Evolutionary conservation across 1,140 invertebrate species (phyloP), one percentile per base, ranked within the genome.

Genomic region (Rhysida immarginata): DNA sequence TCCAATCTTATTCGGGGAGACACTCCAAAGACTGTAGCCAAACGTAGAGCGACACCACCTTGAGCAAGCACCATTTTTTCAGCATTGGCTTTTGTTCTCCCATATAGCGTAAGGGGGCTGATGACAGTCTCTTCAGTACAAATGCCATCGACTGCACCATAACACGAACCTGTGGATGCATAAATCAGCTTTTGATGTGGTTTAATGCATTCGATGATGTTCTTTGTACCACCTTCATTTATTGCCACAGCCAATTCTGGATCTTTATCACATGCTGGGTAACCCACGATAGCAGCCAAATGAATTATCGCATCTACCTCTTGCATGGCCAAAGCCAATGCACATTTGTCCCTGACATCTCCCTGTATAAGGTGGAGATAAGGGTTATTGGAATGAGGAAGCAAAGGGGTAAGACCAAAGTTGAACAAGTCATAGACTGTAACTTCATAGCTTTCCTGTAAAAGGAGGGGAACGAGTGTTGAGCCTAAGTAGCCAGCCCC

Each of bases 401-500:
- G 27, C 2, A 66, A 44, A n/a, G 64, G 54, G 1, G 58, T 46
- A 11, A 64, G 53, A 2, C 65, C 65, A 44, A 54, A 66, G 3
- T 56, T 35, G 24, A 66, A 66, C 3, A 44, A 13, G 52, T 66
- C 65, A 24, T 56, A 66, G 2, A 66, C 61, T 2, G 63, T 66
- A 1, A 66, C 65, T 58, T 59, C 54, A 24, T 62, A 61, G 2
- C 59, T 58, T 45, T 63, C 57, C 11, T 56, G 21, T 1, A 66
- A 49, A 2, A 66, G 44, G 1, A 66, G 24, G 20, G 65, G 61
- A 16, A 66, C 62, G 1, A 66, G 41, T 18, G 58, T 60, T 1
- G 65, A 66, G 18, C 65, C 65, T 27, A 66, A 60, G 42, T 65
- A 66, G 20, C 64, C 64, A 13, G 64, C 64, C 25, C 64, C 64